Conservation (phyloP, 2,888 invertebrate genomes). For the Lingula anatina region DNA sequence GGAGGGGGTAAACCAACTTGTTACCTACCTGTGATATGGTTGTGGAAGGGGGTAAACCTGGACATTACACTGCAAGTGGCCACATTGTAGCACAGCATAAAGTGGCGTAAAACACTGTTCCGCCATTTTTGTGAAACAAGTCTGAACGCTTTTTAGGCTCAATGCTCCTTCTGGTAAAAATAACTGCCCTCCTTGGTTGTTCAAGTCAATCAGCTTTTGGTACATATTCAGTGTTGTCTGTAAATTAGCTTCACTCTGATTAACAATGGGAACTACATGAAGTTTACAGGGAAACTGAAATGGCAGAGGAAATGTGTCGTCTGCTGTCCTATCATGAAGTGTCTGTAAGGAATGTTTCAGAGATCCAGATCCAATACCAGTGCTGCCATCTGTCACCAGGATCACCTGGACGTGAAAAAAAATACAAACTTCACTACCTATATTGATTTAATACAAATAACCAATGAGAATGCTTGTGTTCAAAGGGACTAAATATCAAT, state of each 20-base stretch:
- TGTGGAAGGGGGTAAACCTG: conserved; percentile 71
- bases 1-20: too few relatives aligned
- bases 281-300: conserved; percentile 77
- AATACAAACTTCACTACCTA: neutral
- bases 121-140: conserved; percentile 64
- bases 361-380: conserved; percentile 65
- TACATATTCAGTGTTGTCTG: conserved; percentile 65
- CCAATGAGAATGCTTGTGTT: too few relatives aligned
- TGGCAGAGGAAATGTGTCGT: conserved; percentile 66
- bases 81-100: conserved; percentile 69
- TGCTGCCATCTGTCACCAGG: conserved; percentile 71
- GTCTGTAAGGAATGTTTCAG: conserved; percentile 57
- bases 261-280: conserved; percentile 55
- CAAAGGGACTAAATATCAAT: too few relatives aligned
- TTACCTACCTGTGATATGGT: conserved; percentile 39
- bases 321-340: conserved; percentile 16
- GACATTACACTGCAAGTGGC: conserved; percentile 68
- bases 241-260: conserved; percentile 45
- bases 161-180: conserved; percentile 37
- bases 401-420: conserved; percentile 56
- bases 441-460: too few relatives aligned
- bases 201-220: conserved; percentile 74
- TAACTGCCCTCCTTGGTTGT: conserved; percentile 58
- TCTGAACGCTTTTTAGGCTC: conserved; percentile 51
- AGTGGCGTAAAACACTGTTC: conserved; percentile 71